Base-by-base conservation (phyloP, 2,888 invertebrate species). In the Latrodectus hesperus region DNA sequence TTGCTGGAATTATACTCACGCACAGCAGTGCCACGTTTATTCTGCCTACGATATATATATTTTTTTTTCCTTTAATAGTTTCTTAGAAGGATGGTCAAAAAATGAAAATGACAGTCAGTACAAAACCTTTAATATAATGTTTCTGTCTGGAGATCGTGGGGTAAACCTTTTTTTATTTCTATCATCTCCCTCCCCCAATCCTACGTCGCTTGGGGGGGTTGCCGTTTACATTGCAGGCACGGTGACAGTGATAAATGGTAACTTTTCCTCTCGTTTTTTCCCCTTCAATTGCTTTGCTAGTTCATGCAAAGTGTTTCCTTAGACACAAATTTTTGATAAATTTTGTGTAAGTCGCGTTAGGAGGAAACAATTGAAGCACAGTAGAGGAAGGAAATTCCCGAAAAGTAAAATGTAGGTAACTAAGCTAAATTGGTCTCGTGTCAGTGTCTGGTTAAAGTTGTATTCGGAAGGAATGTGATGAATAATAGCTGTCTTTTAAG, bases 61-160 rank as follows among this genome's bases (percentile, higher is more conserved):
- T 77, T 76, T 77, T 64, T 81, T 87, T 85, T 80, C 76, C 71
- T 72, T 53, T 87, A 87, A 87, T 87, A 87, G 86, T 87, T 87
- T 87, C 86, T 87, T 72, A 77, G 86, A 87, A 87, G 81, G 76
- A 81, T 87, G 77, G 81, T 67, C 86, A 81, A 81, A 87, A 82
- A 77, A 81, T 87, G 86, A 81, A 81, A 87, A 87, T 87, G 86
- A 87, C 86, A 82, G 86, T 77, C 55, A 53, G 52, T 67, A 75
- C 72, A 81, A 87, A 86, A 87, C 72, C 81, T 87, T 87, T 87
- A 81, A 81, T 81, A 81, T 76, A 84, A 85, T 75, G 85, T 85
- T 85, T 79, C 79, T 85, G 85, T 85, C 79, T 80, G 74, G 79
- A 85, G 79, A 79, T 85, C 79, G 79, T 85, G 85, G 79, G 85